Evolutionary conservation across 2,113 vertebrate species (phyloP).

Genomic region (Todiramphus saurophagus): DNA sequence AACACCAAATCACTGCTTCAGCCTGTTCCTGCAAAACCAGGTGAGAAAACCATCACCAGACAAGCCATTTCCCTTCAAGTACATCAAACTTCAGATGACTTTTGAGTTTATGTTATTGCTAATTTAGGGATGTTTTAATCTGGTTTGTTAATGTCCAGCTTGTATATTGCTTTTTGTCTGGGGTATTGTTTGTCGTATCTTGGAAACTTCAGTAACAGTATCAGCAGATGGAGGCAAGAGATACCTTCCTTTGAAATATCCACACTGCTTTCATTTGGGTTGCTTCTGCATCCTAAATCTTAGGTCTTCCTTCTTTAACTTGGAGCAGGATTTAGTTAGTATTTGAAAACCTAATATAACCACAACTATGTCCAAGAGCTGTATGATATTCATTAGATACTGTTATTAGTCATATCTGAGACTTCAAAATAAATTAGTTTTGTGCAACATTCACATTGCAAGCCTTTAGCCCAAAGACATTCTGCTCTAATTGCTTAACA

Average conservation of each 20-base stretch:
- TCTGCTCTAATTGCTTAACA: not conserved
- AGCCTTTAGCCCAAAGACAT: not conserved
- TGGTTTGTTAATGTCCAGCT: not conserved
- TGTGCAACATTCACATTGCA: not conserved
- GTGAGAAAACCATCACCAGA: not conserved
- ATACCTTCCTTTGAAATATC: not conserved
- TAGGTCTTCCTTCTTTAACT: not conserved
- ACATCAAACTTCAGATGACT: not conserved
- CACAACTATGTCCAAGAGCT: not conserved
- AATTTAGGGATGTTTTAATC: not conserved
- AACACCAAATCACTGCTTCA: not conserved
- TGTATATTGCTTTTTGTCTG: not conserved
- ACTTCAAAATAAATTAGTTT: not conserved
- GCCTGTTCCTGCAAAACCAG: not conserved
- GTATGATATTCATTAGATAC: not conserved
- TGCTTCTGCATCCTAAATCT: not conserved
- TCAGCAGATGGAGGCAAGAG: not conserved
- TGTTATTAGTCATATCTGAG: not conserved
- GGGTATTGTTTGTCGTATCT: not conserved
- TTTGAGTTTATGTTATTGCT: not conserved
- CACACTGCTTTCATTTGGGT: not conserved
- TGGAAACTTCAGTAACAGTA: not conserved
- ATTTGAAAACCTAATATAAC: conserved; percentile 14
- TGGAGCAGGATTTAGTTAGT: not conserved
- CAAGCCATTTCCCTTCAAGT: not conserved